These are phyloP conservation scores for Melipona bicolor DNA, from an alignment of 2,888 invertebrate genomes.

Conservation along the genomic window DNA sequence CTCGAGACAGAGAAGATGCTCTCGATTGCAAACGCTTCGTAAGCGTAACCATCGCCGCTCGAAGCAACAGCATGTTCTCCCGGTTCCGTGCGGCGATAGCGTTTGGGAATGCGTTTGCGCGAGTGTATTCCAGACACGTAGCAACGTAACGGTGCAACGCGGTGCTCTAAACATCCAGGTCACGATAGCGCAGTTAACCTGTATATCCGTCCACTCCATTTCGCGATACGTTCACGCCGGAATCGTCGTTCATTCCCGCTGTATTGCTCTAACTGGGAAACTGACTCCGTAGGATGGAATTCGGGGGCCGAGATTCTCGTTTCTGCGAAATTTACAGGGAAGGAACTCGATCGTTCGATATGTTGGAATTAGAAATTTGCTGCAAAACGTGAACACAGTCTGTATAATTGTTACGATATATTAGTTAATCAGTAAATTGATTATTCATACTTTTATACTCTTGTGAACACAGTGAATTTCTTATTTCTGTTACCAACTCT, in stretches of 20 bases:
- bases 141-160: slow-evolving; percentile 55
- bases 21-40: no score
- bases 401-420: no score
- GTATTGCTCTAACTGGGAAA: neutral
- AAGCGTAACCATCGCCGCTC: no score
- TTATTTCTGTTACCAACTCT: no score
- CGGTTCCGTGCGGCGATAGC: no score
- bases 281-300: neutral
- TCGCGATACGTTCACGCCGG: slow-evolving; percentile 11
- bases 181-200: slow-evolving; percentile 64
- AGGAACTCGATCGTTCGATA: neutral
- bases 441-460: no score
- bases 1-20: no score
- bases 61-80: no score
- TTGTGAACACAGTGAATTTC: no score
- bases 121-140: slow-evolving; percentile 60
- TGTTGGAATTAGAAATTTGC: neutral
- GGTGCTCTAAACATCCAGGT: slow-evolving; percentile 56
- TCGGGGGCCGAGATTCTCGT: neutral
- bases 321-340: no score
- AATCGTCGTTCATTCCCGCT: neutral
- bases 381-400: no score
- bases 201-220: slow-evolving; percentile 41
- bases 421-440: no score
- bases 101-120: slow-evolving; percentile 34